Conservation (phyloP, 1,140 invertebrate species). For the Bombus ignitus region DNA sequence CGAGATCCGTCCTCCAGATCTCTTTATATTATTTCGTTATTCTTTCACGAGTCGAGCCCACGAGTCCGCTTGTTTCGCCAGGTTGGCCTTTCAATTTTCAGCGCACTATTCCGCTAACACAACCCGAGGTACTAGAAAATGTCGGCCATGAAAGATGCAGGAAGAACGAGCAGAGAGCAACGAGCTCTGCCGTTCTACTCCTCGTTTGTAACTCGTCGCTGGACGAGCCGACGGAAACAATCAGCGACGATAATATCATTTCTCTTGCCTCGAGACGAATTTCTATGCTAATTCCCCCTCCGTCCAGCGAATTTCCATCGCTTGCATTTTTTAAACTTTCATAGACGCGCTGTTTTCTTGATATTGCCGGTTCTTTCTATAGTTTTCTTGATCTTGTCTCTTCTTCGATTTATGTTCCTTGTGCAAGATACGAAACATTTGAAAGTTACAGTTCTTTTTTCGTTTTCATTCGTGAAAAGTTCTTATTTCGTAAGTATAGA, state of each 20-base stretch:
- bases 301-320: background rate
- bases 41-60: background rate
- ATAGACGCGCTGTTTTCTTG: background rate
- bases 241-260: constrained; percentile 21
- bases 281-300: constrained; percentile 8
- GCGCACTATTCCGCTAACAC: background rate
- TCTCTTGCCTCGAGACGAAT: background rate
- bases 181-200: background rate
- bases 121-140: background rate
- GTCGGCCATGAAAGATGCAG: constrained; percentile 30
- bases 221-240: background rate
- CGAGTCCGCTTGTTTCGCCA: background rate
- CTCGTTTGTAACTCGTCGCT: background rate
- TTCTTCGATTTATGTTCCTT: too few species aligned
- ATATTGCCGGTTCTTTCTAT: too few species aligned
- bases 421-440: too few species aligned
- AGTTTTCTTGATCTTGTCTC: too few species aligned
- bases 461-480: too few species aligned
- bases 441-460: too few species aligned
- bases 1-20: background rate
- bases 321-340: background rate
- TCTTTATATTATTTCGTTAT: constrained; percentile 27
- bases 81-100: constrained; percentile 40
- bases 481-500: background rate
- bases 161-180: background rate